Base-by-base conservation (phyloP, 2,888 invertebrate species). In the Dryadula phaetusa region DNA sequence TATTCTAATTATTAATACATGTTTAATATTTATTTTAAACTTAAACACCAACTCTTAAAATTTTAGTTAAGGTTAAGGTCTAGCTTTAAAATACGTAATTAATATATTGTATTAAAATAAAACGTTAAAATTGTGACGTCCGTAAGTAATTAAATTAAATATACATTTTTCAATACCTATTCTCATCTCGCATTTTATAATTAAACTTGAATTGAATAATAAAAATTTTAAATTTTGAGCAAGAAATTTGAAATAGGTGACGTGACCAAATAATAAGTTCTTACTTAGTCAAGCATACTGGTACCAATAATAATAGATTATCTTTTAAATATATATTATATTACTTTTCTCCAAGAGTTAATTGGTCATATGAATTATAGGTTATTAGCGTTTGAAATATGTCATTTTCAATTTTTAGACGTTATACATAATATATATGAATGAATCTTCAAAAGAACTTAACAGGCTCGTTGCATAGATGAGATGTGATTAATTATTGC, bases 1-100 rank as follows among this genome's bases (percentile, higher is more conserved):
- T 22, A 60, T 60, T 44, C n/a, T n/a, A n/a, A n/a, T 28, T 0
- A 25, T 56, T 54, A 56, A 49, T 62, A 62, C 40, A 54, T 14
- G 25, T 49, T 47, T 42, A 49, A 28, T 18, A 10, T 58, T 44
- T 47, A 49, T 47, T 52, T 46, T 34, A 32, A 40, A 8, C 6
- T 64, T 46, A 12, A 25, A 64, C 64, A 64, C 64, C 64, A 64
- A 64, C 7, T 18, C 14, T 28, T 60, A 2, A n/a, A n/a, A 34
- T 14, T 34, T 16, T 56, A 40, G 5, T 22, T 20, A 34, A 42
- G n/a, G 18, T 4, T 37, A 28, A 47, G 14, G 12, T 4, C 8
- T 47, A 49, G 34, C 34, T 34, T 62, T 40, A 56, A 42, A 52
- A 18, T 53, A 14, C 16, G 16, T 53, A 62, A 32, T 52, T 62